Conservation (phyloP, 2,113 vertebrate species). For the Neogale vison region DNA sequence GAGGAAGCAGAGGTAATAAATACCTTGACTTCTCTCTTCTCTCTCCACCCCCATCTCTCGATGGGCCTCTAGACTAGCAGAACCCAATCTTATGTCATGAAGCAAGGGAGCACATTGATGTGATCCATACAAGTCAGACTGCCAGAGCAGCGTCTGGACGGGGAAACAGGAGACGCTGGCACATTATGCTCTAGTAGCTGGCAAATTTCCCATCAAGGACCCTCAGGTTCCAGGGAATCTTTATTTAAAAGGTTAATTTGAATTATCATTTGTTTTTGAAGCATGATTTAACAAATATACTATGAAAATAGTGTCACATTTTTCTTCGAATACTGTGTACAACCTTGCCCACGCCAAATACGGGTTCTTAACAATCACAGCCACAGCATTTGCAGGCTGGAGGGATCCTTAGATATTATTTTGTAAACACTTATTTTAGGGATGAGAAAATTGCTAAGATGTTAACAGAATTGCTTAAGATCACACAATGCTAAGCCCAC, state of each 20-base stretch:
- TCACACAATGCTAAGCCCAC: not conserved
- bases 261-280: not conserved
- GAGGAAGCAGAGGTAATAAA: not conserved
- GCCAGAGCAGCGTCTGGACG: rapidly evolving
- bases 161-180: not conserved
- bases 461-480: not conserved
- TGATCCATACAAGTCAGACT: not conserved
- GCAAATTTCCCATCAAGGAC: not conserved
- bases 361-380: not conserved
- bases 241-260: not conserved
- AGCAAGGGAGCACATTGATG: not conserved
- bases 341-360: not conserved
- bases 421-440: not conserved
- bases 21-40: not conserved
- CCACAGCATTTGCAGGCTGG: not conserved
- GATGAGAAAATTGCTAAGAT: slow-evolving; percentile 9
- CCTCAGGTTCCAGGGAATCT: not conserved
- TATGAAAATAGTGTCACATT: not conserved
- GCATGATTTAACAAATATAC: not conserved
- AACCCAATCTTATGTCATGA: not conserved
- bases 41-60: no score
- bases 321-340: not conserved
- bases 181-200: not conserved
- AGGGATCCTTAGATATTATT: not conserved
- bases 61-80: not conserved